Evolutionary conservation across 2,113 vertebrate genomes (phyloP).

Genomic region (Sceloporus tristichus): DNA sequence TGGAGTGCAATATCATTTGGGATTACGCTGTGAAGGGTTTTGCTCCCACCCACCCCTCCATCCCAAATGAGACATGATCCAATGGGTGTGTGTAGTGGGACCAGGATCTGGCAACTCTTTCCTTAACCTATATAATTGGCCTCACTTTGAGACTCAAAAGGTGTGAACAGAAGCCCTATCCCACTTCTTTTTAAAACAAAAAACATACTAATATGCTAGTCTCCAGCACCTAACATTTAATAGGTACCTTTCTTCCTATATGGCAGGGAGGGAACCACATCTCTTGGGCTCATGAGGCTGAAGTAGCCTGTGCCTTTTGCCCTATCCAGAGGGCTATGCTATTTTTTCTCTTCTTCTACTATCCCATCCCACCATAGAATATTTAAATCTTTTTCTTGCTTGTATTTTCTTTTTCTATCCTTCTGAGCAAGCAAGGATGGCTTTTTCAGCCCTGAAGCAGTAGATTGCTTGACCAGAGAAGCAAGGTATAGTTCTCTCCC

Average conservation of each 20-base stretch:
- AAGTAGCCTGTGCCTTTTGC: not conserved
- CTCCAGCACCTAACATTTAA: not conserved
- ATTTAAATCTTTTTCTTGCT: not conserved
- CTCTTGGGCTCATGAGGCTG: no score
- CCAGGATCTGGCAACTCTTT: constrained; percentile 13
- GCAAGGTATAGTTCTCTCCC: no score
- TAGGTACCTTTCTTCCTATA: not conserved
- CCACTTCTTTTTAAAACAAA: not conserved
- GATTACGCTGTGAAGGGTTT: constrained; percentile 11
- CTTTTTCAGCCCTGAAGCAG: not conserved
- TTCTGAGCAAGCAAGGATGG: not conserved
- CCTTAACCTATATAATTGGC: not conserved
- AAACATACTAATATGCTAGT: not conserved
- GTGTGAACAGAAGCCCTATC: not conserved
- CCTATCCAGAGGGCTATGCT: not conserved
- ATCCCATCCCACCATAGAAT: not conserved
- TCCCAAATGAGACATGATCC: not conserved
- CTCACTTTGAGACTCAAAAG: not conserved
- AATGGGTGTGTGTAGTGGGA: constrained; percentile 50
- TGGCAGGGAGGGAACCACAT: not conserved
- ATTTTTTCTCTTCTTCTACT: not conserved
- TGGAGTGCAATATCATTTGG: constrained; percentile 34
- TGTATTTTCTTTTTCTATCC: no score
- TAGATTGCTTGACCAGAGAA: not conserved
- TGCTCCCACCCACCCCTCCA: not conserved